Evolutionary conservation across 2,888 invertebrate species (phyloP).

Genomic region (Caenorhabditis macrosperma): DNA sequence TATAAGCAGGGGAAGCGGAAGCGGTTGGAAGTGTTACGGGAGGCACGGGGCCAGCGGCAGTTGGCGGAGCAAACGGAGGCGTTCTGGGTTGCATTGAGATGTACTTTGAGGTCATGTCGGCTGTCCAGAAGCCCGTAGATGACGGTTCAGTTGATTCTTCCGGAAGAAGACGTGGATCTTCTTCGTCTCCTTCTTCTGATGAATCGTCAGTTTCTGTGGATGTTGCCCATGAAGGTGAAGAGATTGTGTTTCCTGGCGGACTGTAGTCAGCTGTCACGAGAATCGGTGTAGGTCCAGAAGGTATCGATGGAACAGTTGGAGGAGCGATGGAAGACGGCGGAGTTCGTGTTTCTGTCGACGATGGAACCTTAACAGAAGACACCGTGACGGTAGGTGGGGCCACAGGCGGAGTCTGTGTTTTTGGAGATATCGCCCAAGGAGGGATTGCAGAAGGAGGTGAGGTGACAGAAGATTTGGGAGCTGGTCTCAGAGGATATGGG

Average conservation of each 20-base stretch:
- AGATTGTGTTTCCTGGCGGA: background rate
- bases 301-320: background rate
- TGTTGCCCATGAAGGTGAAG: background rate
- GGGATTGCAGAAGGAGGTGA: constrained; percentile 29
- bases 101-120: constrained; percentile 28
- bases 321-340: background rate
- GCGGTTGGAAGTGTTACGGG: constrained; percentile 9
- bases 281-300: constrained; percentile 23
- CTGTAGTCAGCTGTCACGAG: constrained; percentile 8
- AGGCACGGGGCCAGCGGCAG: constrained; percentile 30
- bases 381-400: background rate
- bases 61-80: background rate
- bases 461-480: background rate
- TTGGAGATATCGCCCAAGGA: constrained; percentile 18
- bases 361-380: background rate
- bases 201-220: constrained; percentile 37
- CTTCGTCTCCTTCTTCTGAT: constrained; percentile 33
- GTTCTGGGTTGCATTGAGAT: constrained; percentile 14
- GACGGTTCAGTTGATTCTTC: constrained; percentile 3
- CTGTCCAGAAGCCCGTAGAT: constrained; percentile 20
- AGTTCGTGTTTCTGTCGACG: background rate
- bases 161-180: constrained; percentile 10
- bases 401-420: constrained; percentile 11
- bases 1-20: constrained; percentile 23
- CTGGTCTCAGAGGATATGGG: background rate